Evolutionary conservation across 1,140 invertebrate genomes (phyloP).

Genomic region (Diuraphis noxia): DNA sequence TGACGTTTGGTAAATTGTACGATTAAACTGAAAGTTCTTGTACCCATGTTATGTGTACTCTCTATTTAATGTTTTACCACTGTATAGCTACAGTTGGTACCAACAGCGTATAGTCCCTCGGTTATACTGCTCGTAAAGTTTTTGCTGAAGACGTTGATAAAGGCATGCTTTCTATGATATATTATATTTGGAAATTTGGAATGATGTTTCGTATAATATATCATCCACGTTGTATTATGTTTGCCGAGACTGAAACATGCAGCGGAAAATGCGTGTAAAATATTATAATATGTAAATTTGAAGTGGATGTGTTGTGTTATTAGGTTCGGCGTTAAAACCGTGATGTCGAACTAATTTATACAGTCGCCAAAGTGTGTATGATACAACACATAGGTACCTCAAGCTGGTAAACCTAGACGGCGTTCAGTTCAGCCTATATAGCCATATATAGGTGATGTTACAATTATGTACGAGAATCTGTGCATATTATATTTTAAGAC

Average conservation of each 20-base stretch:
- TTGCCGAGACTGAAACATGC: background rate
- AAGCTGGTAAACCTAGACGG: background rate
- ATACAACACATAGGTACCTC: background rate
- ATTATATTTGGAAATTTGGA: background rate
- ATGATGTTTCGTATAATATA: background rate
- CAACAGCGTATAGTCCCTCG: too few relatives aligned
- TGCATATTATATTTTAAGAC: background rate
- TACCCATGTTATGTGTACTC: too few relatives aligned
- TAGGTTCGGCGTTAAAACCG: background rate
- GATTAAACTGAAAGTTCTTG: background rate
- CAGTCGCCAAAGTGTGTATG: background rate
- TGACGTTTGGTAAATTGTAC: background rate
- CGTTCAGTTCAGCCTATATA: background rate
- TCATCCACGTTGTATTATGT: background rate
- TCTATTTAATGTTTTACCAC: too few relatives aligned
- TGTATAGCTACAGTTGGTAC: too few relatives aligned
- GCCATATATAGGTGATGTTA: too few relatives aligned
- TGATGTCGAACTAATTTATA: background rate
- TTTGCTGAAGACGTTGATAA: background rate
- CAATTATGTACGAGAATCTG: background rate
- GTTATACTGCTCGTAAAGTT: background rate
- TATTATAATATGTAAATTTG: background rate
- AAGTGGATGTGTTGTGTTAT: background rate
- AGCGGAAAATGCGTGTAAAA: background rate
- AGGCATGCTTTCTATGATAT: background rate